Evolutionary conservation across 1,140 invertebrate genomes (phyloP).

Genomic region (Trichonephila clavata): DNA sequence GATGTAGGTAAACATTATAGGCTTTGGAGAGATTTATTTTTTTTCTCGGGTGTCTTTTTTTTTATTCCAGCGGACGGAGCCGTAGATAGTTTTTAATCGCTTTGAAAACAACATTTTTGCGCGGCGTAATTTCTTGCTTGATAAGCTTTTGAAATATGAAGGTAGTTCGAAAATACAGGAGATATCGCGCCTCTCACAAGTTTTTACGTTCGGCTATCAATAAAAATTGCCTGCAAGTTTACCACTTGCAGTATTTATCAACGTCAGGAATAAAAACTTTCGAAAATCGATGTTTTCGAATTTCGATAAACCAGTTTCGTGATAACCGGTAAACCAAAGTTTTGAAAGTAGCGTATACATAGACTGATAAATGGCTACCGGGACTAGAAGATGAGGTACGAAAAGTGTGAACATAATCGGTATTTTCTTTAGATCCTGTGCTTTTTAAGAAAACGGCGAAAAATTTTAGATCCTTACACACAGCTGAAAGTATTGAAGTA

Average conservation of each 20-base stretch:
- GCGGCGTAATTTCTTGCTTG: constrained; percentile 60
- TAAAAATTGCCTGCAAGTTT: constrained; percentile 62
- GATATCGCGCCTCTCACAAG: not conserved
- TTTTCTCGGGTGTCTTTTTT: not conserved
- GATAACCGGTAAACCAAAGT: constrained; percentile 72
- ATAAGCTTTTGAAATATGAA: constrained; percentile 70
- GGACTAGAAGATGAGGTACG: not conserved
- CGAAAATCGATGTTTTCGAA: constrained; percentile 61
- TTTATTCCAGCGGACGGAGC: not conserved
- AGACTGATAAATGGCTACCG: constrained; percentile 19
- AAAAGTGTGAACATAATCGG: not conserved
- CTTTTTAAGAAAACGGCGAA: not conserved
- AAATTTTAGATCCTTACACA: no score
- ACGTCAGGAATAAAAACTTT: constrained; percentile 41
- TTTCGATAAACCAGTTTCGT: constrained; percentile 68
- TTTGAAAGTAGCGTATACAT: constrained; percentile 49
- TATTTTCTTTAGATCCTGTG: not conserved
- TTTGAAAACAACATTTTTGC: constrained; percentile 63
- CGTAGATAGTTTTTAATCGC: constrained; percentile 69
- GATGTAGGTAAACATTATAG: constrained; percentile 66
- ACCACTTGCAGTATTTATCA: constrained; percentile 60
- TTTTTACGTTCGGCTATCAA: constrained; percentile 47
- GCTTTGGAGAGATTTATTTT: constrained; percentile 23
- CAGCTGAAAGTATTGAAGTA: no score
- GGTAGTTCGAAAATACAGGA: not conserved